These are phyloP conservation scores for Nasua narica DNA, from an alignment of 2,797 vertebrate genomes.

Conservation along the genomic window DNA sequence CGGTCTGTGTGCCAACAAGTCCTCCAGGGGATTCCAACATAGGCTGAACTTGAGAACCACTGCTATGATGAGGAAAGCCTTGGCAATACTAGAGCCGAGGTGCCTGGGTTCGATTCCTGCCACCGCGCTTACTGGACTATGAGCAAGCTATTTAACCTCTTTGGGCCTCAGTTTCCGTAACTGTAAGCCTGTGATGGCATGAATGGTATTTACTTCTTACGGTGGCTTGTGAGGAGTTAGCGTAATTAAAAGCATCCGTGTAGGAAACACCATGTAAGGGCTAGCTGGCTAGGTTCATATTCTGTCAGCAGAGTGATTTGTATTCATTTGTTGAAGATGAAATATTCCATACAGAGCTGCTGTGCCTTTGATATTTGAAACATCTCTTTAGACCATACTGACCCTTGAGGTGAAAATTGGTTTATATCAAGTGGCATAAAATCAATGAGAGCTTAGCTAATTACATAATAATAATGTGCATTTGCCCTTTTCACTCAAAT, in stretches of 20 bases:
- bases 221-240: neutral
- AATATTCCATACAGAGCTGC: neutral
- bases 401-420: neutral
- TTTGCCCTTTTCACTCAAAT: neutral
- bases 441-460: neutral
- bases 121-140: neutral
- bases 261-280: neutral
- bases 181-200: neutral
- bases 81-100: neutral
- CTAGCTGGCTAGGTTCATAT: neutral
- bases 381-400: neutral
- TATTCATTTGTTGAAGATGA: neutral
- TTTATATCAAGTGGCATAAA: neutral
- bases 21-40: no score
- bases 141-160: neutral
- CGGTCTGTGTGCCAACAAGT: neutral
- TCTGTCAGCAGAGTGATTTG: neutral
- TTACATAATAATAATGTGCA: neutral
- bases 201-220: neutral
- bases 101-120: neutral
- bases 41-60: neutral
- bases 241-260: rapidly evolving
- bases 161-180: neutral
- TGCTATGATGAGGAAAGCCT: neutral
- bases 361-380: neutral